Base-by-base conservation (phyloP, 1,140 invertebrate genomes). In the Orius insidiosus region DNA sequence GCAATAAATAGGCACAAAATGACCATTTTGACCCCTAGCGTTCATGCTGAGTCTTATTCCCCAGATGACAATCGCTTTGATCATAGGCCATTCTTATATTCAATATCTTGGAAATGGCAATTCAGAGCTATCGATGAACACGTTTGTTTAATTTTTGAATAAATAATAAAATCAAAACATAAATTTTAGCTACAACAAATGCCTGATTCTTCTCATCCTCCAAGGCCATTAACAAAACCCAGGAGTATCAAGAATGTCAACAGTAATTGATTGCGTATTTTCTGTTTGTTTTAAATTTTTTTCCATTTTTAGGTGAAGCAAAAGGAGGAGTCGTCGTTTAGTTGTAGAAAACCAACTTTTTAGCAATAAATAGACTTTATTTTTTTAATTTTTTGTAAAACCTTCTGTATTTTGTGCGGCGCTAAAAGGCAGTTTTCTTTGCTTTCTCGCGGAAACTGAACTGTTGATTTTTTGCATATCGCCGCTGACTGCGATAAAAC, bases 41-140 rank as follows among this genome's bases (percentile, higher is more conserved):
- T 86, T 60, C 92, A 98, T 64, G 85, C 88, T 1, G 95, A 98
- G 66, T 74, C 67, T 8, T 98, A 98, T 63, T 90, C 86, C 57
- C 92, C 93, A 0, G 96, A 99, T 65, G 95, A 99, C 63, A 97
- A 99, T 65, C 73, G 96, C 39, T 96, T 88, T 65, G 96, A 99
- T 67, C 88, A 95, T 60, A 70, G 96, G 8, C 96, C 85, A 13
- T 95, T 98, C 60, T 69, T 99, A 0, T 98, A 98, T 61, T 82
- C 92, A 51, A 77, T 80, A 15, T 78, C 80, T 45, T 98, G 92
- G 89, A 80, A 78, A 44, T 96, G 92, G 90, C 94, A 98, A 61
- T 97, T 97, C 60, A 73, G 75, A 54, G 77, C 77, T 15, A 97
- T 98, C 55, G 92, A 97, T 60, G 72, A 80, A 56, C 74, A 80